phyloP scores from a whole-genome alignment of 2,888 invertebrate genomes.

The Tetranychus truncatus region DNA sequence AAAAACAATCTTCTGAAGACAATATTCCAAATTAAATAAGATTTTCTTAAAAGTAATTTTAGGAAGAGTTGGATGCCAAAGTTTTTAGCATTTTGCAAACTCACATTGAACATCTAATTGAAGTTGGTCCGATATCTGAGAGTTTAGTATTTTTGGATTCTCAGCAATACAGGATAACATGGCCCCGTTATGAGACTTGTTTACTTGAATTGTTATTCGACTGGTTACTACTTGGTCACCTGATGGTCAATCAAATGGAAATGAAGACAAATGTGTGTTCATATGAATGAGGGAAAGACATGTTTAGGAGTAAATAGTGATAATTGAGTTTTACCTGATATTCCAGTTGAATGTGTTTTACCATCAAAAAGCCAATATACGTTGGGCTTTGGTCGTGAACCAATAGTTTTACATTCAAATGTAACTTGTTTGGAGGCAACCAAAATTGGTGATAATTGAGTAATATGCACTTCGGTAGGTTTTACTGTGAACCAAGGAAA shows the following conservation, averaged over 20 bases:
- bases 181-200: constrained; percentile 16
- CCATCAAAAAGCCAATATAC: constrained; percentile 35
- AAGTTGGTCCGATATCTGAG: constrained; percentile 15
- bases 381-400: constrained; percentile 63
- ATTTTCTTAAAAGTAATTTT: no score
- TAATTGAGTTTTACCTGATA: not conserved
- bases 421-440: constrained; percentile 63
- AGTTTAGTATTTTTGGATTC: constrained; percentile 18
- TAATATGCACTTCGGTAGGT: constrained; percentile 20
- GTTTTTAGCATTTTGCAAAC: not conserved
- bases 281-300: no score
- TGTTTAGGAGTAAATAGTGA: no score
- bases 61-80: no score
- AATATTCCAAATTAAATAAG: no score
- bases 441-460: constrained; percentile 48
- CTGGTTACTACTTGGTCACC: constrained; percentile 21
- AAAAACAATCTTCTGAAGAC: no score
- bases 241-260: not conserved
- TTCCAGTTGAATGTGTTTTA: constrained; percentile 8
- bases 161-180: constrained; percentile 19
- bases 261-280: not conserved
- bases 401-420: constrained; percentile 60
- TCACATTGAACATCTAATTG: constrained; percentile 16
- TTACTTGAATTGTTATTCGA: constrained; percentile 16
- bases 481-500: constrained; percentile 17